Conservation (phyloP, 2,888 invertebrate genomes). For the Cheilosia soror region DNA sequence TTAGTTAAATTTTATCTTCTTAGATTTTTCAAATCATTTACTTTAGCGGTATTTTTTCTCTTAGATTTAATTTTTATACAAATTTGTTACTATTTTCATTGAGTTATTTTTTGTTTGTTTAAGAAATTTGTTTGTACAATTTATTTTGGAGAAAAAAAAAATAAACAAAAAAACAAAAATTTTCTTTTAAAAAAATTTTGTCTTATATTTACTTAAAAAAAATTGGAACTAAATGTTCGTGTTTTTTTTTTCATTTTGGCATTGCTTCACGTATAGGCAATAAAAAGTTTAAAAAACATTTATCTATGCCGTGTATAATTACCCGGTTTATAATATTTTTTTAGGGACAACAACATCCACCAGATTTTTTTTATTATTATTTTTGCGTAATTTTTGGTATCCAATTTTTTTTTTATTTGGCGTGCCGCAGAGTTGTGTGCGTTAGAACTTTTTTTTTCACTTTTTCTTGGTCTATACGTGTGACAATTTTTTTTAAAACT, state of each 20-base stretch:
- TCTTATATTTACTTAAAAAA: conserved; percentile 75
- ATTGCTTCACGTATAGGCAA: conserved; percentile 76
- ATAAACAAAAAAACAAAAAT: conserved; percentile 76
- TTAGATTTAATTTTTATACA: conserved; percentile 78
- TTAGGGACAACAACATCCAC: conserved; percentile 75
- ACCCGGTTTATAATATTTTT: conserved; percentile 60
- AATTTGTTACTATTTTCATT: conserved; percentile 80
- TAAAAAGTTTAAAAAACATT: conserved; percentile 73
- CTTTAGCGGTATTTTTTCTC: conserved; percentile 68
- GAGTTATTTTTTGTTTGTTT: conserved; percentile 61
- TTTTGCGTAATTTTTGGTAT: conserved; percentile 75
- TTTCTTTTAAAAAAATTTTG: conserved; percentile 76
- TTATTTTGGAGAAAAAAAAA: conserved; percentile 76
- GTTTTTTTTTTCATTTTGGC: conserved; percentile 70
- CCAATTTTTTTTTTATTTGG: conserved; percentile 75
- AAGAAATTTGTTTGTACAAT: conserved; percentile 71
- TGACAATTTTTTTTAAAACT: conserved; percentile 79
- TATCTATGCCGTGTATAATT: conserved; percentile 71
- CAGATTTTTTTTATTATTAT: conserved; percentile 56
- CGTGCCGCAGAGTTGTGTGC: conserved; percentile 77
- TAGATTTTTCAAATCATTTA: conserved; percentile 75
- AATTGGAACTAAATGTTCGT: conserved; percentile 67
- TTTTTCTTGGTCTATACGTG: conserved; percentile 82
- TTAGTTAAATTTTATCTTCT: conserved; percentile 75
- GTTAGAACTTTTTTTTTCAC: conserved; percentile 74